Evolutionary conservation across 2,888 invertebrate genomes (phyloP), one percentile per base, ranked within the genome.

Genomic region (Brachyptera risi): DNA sequence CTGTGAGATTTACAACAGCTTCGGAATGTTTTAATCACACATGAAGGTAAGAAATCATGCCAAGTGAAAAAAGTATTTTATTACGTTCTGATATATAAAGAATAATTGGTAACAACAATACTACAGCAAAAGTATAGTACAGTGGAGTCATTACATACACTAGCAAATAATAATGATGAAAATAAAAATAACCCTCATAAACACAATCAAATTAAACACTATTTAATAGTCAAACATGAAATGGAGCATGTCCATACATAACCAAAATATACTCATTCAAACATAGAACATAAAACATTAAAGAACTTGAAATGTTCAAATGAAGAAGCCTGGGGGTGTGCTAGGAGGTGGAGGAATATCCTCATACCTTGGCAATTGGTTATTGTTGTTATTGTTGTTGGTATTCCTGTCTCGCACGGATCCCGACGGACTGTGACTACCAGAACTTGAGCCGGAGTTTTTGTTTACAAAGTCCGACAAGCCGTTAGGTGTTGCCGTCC

Each of bases 361-460:
- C 59, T 63, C 63, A 61, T 66, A 66, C 66, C 66, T 66, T 63
- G 66, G 66, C 40, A 65, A 44, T 60, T 66, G 60, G 40, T 64
- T 64, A 62, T 59, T 65, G 61, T 68, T 71, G 42, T 60, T 65
- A 37, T 58, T 61, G 51, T 58, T 61, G 56, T 61, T 58, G 40
- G 44, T 31, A 37, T 56, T 61, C 26, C 59, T 59, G 17, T 31
- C 51, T 19, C 63, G 23, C 17, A 64, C 15, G n/a, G 64, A 61
- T 15, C 63, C 63, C 24, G 63, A 58, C 3, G 61, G 63, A 27
- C 63, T 63, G 17, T 63, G 63, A 17, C 63, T 60, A n/a, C 59
- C 61, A 4, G 64, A 59, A 31, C 61, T 64, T 24, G 59, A 59
- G 7, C 61, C 61, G 27, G 63, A 63, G 56, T 63, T 61, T 57